Evolutionary conservation across 2,797 vertebrate genomes (phyloP).

Genomic region (Hippoglossus hippoglossus): DNA sequence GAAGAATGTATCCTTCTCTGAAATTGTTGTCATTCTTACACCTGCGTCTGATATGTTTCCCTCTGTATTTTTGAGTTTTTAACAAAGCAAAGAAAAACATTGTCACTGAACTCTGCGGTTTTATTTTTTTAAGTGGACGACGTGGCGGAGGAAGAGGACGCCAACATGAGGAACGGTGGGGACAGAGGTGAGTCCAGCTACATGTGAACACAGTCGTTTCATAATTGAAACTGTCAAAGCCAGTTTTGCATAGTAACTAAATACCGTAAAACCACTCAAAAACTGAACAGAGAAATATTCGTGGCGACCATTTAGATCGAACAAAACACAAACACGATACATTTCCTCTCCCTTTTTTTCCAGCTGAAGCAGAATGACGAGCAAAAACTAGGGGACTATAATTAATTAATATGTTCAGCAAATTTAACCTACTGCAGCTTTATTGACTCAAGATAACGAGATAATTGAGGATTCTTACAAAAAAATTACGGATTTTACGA

Average conservation of each 20-base stretch:
- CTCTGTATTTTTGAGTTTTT: background rate
- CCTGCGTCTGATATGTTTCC: background rate
- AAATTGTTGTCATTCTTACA: background rate
- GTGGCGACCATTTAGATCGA: background rate
- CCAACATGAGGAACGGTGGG: slow-evolving; percentile 92
- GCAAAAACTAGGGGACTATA: slow-evolving; percentile 63
- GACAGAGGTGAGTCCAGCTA: slow-evolving; percentile 86
- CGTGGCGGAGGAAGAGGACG: slow-evolving; percentile 87
- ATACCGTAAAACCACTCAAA: too few species aligned
- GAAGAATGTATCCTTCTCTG: background rate
- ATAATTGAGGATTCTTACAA: slow-evolving; percentile 5
- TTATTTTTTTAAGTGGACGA: slow-evolving; percentile 86
- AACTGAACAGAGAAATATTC: too few species aligned
- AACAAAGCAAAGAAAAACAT: background rate
- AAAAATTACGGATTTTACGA: background rate
- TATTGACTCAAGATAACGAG: slow-evolving; percentile 3
- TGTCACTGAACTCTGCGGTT: slow-evolving; percentile 1
- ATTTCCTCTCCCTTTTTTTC: slow-evolving; percentile 42
- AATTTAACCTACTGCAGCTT: background rate
- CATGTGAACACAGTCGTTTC: background rate
- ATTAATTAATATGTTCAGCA: slow-evolving; percentile 23
- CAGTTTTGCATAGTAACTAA: too few species aligned
- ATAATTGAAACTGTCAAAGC: slow-evolving; percentile 4
- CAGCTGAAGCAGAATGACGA: slow-evolving; percentile 71
- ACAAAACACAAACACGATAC: slow-evolving; percentile 17